Base-by-base conservation (phyloP, 2,113 vertebrate genomes). In the Malurus melanocephalus region DNA sequence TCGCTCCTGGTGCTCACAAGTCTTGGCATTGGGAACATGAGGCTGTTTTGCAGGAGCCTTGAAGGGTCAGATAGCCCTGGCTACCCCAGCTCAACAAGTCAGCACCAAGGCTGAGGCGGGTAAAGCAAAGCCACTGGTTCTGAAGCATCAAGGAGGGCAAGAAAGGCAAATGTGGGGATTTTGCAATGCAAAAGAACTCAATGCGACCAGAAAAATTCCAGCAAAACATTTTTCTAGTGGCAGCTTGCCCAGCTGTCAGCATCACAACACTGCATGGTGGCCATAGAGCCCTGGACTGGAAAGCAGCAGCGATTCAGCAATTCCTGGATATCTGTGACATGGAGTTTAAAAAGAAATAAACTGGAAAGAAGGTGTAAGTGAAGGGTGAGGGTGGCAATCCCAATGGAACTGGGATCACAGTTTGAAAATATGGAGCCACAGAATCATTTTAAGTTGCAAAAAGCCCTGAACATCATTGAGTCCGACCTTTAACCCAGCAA, bases 281-380 rank as follows among this genome's bases (percentile, higher is more conserved):
- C 17, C 0, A 0, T 28, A 53, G 24, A 61, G 27, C 32, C 20
- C 53, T 0, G 0, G 66, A 24, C 5, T 32, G 53, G 45, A 64
- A 64, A 72, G 53, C 49, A 23, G 26, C 4, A 0, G 5, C 26
- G 61, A 59, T 67, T 48, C 1, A 2, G 40, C 18, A n/a, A 7
- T 32, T 75, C 46, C 46, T 72, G 62, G 53, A 30, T 52, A 45
- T 40, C 30, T 26, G 32, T 43, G 26, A 7, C 1, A 11, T 0
- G 1, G n/a, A 38, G 28, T 22, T n/a, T 19, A 45, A 48, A 60
- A 33, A 75, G 3, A 66, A 77, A 1, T 3, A 32, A 12, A 8
- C 30, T 0, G 2, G 40, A 80, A 20, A 84, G 17, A 49, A 71
- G 51, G 53, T 22, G 81, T 7, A 59, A 64, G 40, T 14, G 32